A percentile compares a stretch with the other conserved stretches of the same genome.
Evolutionary conservation across 2,797 vertebrate genomes (phyloP).

Genomic region (Hoplostethus atlanticus): DNA sequence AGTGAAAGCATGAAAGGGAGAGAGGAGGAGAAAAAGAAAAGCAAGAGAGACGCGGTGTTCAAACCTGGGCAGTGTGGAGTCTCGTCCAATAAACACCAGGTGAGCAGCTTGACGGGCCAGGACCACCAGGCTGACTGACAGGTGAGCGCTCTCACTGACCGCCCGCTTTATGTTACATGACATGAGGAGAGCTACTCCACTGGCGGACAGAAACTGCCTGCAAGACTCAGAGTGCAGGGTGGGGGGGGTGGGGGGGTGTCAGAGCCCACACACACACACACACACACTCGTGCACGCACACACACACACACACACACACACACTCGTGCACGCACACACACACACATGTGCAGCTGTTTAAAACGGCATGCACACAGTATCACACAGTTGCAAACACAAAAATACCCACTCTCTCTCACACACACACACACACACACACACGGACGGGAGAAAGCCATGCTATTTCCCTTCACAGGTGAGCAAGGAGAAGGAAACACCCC

Average conservation of each 20-base stretch:
- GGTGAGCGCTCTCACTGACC: conserved; percentile 81
- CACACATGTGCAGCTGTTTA: conserved; percentile 60
- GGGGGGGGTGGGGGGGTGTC: conserved; percentile 19
- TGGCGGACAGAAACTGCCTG: conserved; percentile 74
- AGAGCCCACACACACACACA: not conserved
- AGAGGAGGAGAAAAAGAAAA: conserved; percentile 56
- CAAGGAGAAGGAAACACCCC: conserved; percentile 74
- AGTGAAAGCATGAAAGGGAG: conserved; percentile 51
- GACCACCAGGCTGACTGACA: conserved; percentile 85
- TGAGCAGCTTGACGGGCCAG: conserved; percentile 81
- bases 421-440: conserved; percentile 17
- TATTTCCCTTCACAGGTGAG: conserved; percentile 84
- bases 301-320: conserved; percentile 17
- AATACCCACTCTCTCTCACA: conserved; percentile 31
- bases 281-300: not conserved
- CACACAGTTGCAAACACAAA: conserved; percentile 62
- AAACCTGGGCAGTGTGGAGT: conserved; percentile 75
- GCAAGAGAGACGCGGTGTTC: conserved; percentile 73
- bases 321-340: conserved; percentile 19
- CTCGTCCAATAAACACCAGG: conserved; percentile 85
- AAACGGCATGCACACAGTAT: conserved; percentile 51
- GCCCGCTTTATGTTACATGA: conserved; percentile 88
- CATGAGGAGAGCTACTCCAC: conserved; percentile 82
- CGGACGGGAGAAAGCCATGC: conserved; percentile 57
- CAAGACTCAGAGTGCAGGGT: conserved; percentile 41